Conservation (phyloP, 2,888 invertebrate species). For the Bimastos eiseni region DNA sequence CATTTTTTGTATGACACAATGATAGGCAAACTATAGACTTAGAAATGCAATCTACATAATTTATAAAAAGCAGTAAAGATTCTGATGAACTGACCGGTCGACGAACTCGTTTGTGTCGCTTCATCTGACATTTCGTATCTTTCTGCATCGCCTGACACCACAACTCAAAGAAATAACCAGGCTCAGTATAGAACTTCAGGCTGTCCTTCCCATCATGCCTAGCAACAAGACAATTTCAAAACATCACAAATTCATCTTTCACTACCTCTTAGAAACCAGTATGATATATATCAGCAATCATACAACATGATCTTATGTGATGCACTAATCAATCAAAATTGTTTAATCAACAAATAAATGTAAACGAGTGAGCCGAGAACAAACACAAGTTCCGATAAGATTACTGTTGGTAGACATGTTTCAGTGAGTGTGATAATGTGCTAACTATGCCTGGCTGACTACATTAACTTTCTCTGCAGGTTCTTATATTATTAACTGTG, state of each 20-base stretch:
- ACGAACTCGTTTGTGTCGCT: slow-evolving; percentile 29
- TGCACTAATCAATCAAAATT: no score
- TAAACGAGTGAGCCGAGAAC: no score
- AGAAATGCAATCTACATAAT: not conserved
- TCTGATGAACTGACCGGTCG: slow-evolving; percentile 1
- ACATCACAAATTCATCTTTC: not conserved
- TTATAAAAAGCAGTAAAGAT: not conserved
- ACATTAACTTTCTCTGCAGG: no score
- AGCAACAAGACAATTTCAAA: not conserved
- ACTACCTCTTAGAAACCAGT: not conserved
- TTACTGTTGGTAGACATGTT: no score
- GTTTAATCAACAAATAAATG: no score
- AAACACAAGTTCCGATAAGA: no score
- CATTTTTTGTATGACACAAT: no score
- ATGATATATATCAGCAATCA: no score
- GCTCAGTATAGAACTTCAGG: slow-evolving; percentile 97
- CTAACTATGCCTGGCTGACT: no score
- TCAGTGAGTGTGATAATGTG: no score
- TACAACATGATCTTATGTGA: no score
- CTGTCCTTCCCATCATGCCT: slow-evolving; percentile 85
- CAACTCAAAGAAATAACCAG: slow-evolving; percentile 97
- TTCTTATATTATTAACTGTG: no score
- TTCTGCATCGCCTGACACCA: slow-evolving; percentile 98
- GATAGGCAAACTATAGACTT: not conserved
- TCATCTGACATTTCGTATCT: slow-evolving; percentile 71